phyloP scores from a whole-genome alignment of 92 coral and sea anemone genomes.

The Palythoa grandis region DNA sequence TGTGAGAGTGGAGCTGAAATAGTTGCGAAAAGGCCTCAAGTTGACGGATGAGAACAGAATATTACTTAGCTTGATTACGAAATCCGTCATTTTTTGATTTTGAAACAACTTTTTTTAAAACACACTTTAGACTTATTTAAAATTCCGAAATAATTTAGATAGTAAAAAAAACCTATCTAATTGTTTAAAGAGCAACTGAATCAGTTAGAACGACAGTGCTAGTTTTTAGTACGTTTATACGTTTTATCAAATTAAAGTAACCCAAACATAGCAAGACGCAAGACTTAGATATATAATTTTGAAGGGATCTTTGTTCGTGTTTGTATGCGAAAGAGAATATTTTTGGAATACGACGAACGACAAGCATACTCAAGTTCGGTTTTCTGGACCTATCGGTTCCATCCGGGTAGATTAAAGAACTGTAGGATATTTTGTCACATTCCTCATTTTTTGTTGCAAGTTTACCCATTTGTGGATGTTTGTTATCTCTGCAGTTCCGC shows the following conservation, averaged over 20 bases:
- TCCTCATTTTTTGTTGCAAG: too few relatives aligned
- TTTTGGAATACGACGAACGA: too few relatives aligned
- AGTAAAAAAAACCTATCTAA: neutral
- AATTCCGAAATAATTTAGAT: neutral
- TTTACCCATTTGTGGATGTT: too few relatives aligned
- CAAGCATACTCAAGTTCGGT: too few relatives aligned
- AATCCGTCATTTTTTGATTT: neutral
- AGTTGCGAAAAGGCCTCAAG: neutral
- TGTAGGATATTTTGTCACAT: too few relatives aligned
- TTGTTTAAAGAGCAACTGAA: neutral
- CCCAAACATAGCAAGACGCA: too few relatives aligned
- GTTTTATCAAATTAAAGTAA: neutral
- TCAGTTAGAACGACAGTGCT: neutral
- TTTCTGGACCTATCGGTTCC: too few relatives aligned
- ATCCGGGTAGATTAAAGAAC: too few relatives aligned
- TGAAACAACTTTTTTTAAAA: neutral
- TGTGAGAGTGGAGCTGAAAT: neutral
- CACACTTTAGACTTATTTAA: neutral
- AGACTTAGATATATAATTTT: too few relatives aligned
- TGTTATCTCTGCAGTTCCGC: too few relatives aligned
- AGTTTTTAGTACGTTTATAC: neutral
- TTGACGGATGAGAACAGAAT: neutral
- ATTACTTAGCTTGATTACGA: neutral
- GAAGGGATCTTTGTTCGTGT: too few relatives aligned
- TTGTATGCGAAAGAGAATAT: too few relatives aligned